Base-by-base conservation (phyloP, 2,888 invertebrate species). In the Nymphalis polychloros region DNA sequence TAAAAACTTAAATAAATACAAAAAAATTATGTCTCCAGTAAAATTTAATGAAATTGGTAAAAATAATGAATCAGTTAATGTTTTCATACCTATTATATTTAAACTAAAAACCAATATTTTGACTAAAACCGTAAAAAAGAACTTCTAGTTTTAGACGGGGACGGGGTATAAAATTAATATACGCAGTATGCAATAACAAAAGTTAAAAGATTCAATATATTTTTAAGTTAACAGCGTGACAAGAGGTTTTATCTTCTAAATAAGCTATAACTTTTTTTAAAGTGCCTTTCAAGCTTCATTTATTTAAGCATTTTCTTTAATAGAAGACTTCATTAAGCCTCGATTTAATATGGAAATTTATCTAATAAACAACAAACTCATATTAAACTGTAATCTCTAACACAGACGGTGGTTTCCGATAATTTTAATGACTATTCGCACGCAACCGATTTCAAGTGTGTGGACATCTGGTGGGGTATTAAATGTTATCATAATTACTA, bases 401-500 rank as follows among this genome's bases (percentile, higher is more conserved):
- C 63, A 62, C 50, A 48, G 61, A 46, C 59, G 57, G 64, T 68
- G 57, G 64, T 69, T 68, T 71, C 69, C 64, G 76, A 76, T 76
- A 70, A 74, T 72, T 76, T 73, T 77, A 81, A 81, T 78, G 77
- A 76, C 73, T 64, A 73, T 66, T 75, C 76, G 74, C 81, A 82
- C 77, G 84, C 82, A 79, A 84, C 72, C 67, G 68, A 72, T 73
- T 72, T 60, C 27, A 59, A 55, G 62, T 65, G 63, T 63, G 35
- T 74, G 74, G 69, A 75, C 81, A 79, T 75, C 74, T 80, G 81
- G 73, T 73, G 67, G 16, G 2, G 64, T 75, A 79, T 80, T 71
- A 75, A 75, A 74, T 79, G 78, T 79, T 79, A 79, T 76, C 78
- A 78, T 77, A 79, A 77, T 77, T 57, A 67, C 35, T 27, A 35